phyloP scores from a whole-genome alignment of 2,113 vertebrate genomes.

The Mustelus asterias region DNA sequence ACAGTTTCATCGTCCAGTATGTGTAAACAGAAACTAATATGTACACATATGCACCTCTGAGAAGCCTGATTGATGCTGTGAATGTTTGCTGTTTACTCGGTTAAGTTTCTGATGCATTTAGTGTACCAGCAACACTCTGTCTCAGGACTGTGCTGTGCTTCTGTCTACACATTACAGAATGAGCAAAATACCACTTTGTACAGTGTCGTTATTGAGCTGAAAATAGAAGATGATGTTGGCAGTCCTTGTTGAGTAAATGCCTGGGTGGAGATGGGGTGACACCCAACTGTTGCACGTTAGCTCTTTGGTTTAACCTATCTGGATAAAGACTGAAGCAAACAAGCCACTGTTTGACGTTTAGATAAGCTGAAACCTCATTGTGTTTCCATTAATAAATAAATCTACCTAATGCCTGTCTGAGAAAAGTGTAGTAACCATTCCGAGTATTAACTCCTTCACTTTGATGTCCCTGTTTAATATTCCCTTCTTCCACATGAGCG shows the following conservation, averaged over 20 bases:
- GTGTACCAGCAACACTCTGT: background rate
- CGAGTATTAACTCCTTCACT: background rate
- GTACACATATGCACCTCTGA: background rate
- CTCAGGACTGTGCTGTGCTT: background rate
- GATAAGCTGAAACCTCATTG: background rate
- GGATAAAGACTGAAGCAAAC: background rate
- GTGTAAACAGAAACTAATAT: background rate
- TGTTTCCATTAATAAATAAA: background rate
- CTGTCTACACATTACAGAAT: background rate
- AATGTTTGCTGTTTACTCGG: background rate
- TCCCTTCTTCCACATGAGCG: background rate
- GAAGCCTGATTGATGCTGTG: background rate
- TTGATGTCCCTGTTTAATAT: background rate
- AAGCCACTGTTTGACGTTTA: background rate
- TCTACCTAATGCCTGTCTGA: background rate
- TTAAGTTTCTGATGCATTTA: background rate
- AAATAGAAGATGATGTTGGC: background rate
- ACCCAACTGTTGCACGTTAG: background rate
- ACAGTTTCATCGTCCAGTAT: background rate
- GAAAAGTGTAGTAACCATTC: background rate
- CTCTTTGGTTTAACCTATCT: background rate
- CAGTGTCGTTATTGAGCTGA: background rate
- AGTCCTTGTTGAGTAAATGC: background rate
- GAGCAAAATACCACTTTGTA: background rate
- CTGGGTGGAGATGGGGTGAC: constrained; percentile 20